A percentile compares a stretch with the other conserved stretches of the same genome.
phyloP scores from a whole-genome alignment of 2,888 invertebrate species.

The Drosophila buzzatii region DNA sequence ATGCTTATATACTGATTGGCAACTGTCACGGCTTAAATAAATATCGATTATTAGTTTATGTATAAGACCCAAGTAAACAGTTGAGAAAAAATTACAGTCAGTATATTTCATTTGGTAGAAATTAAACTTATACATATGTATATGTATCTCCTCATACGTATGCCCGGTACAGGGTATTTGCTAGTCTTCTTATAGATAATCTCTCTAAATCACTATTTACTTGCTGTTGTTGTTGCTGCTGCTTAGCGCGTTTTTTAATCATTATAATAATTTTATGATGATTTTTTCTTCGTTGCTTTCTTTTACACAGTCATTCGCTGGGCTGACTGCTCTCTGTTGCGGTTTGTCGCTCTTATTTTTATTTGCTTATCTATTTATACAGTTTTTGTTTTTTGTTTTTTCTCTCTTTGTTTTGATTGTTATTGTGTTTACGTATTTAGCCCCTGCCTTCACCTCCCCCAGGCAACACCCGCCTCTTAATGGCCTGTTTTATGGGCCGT shows the following conservation, averaged over 20 bases:
- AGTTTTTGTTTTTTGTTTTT: constrained; percentile 32
- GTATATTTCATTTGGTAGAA: background rate
- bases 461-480: constrained; percentile 20
- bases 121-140: background rate
- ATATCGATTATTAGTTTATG: background rate
- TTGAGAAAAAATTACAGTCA: background rate
- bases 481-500: constrained; percentile 40
- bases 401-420: constrained; percentile 44
- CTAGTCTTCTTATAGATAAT: background rate
- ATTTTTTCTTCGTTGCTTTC: constrained; percentile 66
- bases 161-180: background rate
- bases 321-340: constrained; percentile 42
- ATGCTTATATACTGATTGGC: background rate
- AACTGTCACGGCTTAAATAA: background rate
- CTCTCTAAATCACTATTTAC: constrained; percentile 14
- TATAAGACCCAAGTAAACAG: background rate
- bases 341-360: constrained; percentile 56
- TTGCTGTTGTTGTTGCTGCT: constrained; percentile 25
- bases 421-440: constrained; percentile 43
- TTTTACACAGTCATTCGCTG: constrained; percentile 55
- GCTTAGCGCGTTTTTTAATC: constrained; percentile 70
- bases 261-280: constrained; percentile 73
- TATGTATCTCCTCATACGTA: no score
- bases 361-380: constrained; percentile 67
- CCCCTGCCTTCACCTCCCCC: background rate